Evolutionary conservation across 2,797 vertebrate species (phyloP).

Genomic region (Rhinophrynus dorsalis): DNA sequence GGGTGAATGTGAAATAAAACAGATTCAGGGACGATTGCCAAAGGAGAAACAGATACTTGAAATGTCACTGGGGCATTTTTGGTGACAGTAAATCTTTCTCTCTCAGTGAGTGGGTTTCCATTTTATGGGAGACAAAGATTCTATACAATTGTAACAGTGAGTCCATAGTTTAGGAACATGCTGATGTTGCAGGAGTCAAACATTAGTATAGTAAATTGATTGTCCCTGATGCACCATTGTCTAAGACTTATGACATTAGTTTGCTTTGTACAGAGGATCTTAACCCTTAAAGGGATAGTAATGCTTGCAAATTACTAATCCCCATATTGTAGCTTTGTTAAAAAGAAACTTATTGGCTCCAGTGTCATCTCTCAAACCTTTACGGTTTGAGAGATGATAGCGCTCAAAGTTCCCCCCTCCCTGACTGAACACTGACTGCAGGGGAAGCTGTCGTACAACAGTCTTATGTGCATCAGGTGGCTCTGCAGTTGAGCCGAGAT

Average conservation of each 20-base stretch:
- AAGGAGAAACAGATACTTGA: slow-evolving; percentile 6
- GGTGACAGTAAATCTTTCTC: neutral
- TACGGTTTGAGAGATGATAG: too few species aligned
- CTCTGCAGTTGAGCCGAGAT: too few species aligned
- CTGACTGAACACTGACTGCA: too few species aligned
- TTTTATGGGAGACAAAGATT: neutral
- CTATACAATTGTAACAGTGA: slow-evolving; percentile 14
- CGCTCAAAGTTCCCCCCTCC: too few species aligned
- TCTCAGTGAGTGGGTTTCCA: neutral
- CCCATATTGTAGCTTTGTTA: too few species aligned
- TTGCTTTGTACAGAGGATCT: too few species aligned
- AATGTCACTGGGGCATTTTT: fast-evolving
- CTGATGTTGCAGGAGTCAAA: slow-evolving; percentile 19
- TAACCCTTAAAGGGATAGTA: neutral
- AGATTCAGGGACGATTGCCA: neutral
- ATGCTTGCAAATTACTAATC: too few species aligned
- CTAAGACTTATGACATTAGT: slow-evolving; percentile 50
- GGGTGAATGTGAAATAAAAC: slow-evolving; percentile 15
- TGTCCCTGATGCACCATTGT: slow-evolving; percentile 11
- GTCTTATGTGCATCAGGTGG: too few species aligned
- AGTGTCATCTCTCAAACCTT: too few species aligned
- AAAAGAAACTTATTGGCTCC: too few species aligned
- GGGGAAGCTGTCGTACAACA: too few species aligned
- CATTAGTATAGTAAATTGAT: slow-evolving; percentile 22
- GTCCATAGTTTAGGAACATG: slow-evolving; percentile 40